A percentile compares a stretch with the other conserved stretches of the same genome.
These are phyloP conservation scores for Platygyra sinensis DNA, from an alignment of 64 coral and sea anemone genomes.

Conservation along the genomic window DNA sequence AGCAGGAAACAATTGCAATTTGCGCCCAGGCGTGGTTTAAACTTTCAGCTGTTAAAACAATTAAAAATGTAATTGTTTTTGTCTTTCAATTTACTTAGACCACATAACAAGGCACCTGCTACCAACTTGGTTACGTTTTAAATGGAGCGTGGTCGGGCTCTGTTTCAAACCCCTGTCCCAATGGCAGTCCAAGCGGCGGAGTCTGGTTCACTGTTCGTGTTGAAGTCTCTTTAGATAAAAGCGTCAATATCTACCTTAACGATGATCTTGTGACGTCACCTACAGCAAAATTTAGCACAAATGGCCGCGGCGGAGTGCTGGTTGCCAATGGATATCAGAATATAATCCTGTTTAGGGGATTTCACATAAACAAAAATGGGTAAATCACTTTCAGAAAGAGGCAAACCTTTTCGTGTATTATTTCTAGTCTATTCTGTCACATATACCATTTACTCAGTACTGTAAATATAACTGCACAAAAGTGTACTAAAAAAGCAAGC, in stretches of 20 bases:
- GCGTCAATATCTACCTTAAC: slow-evolving; percentile 11
- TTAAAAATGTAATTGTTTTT: not conserved
- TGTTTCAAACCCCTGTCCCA: slow-evolving; percentile 9
- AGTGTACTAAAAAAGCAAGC: no score
- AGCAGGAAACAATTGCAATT: no score
- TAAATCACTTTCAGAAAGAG: not conserved
- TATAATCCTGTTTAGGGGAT: slow-evolving; percentile 41
- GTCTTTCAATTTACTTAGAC: not conserved
- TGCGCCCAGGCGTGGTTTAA: no score
- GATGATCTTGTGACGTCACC: slow-evolving; percentile 13
- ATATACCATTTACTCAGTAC: no score
- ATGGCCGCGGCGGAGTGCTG: slow-evolving; percentile 37
- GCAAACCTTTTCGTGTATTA: not conserved
- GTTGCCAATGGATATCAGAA: slow-evolving; percentile 64
- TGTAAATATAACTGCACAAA: no score
- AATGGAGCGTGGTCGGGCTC: not conserved
- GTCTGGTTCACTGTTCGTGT: slow-evolving; percentile 23
- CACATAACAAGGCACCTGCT: slow-evolving; percentile 19
- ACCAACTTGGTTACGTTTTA: slow-evolving; percentile 42
- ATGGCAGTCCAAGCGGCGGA: slow-evolving; percentile 32
- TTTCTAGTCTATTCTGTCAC: no score
- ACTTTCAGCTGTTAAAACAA: no score
- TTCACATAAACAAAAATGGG: not conserved
- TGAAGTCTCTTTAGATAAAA: slow-evolving; percentile 6
- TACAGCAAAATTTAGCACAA: slow-evolving; percentile 16